A percentile compares a stretch with the other conserved stretches of the same genome.
phyloP scores from a whole-genome alignment of 1,140 invertebrate species.

The Epicauta chinensis region DNA sequence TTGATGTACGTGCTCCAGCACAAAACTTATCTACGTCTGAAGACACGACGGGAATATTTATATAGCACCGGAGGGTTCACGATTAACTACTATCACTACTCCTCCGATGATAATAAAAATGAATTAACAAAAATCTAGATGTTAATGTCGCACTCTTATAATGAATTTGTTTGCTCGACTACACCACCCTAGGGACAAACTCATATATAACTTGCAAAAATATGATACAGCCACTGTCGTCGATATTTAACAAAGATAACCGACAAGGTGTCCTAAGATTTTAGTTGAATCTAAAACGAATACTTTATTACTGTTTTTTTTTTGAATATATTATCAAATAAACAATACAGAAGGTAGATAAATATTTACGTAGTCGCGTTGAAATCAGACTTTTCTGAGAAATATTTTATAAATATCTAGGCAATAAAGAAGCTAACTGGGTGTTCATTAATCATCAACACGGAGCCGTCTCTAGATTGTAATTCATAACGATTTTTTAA shows the following conservation, averaged over 20 bases:
- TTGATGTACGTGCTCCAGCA: constrained; percentile 21
- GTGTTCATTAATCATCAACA: constrained; percentile 21
- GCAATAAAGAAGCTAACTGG: constrained; percentile 22
- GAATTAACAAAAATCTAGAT: constrained; percentile 35
- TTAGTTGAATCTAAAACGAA: too few species aligned
- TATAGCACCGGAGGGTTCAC: constrained; percentile 20
- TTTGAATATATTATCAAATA: too few species aligned
- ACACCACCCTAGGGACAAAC: constrained; percentile 24
- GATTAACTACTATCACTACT: constrained; percentile 26
- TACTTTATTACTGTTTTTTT: too few species aligned
- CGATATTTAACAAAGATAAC: constrained; percentile 7
- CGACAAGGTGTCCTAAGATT: constrained; percentile 3
- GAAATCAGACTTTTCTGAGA: constrained; percentile 11
- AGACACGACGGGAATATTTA: constrained; percentile 25
- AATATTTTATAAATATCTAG: constrained; percentile 11
- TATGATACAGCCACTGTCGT: constrained; percentile 4
- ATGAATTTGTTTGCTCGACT: constrained; percentile 32
- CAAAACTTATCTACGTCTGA: constrained; percentile 22
- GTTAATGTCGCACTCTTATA: constrained; percentile 33
- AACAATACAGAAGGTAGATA: neutral
- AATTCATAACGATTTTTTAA: constrained; percentile 38
- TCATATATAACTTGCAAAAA: constrained; percentile 23
- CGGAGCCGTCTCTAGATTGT: constrained; percentile 23
- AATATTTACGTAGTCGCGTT: neutral
- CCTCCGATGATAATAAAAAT: constrained; percentile 38